A percentile compares a stretch with the other conserved stretches of the same genome.
Evolutionary conservation across 2,113 vertebrate genomes (phyloP).

Genomic region (Nycticryphes semicollaris): DNA sequence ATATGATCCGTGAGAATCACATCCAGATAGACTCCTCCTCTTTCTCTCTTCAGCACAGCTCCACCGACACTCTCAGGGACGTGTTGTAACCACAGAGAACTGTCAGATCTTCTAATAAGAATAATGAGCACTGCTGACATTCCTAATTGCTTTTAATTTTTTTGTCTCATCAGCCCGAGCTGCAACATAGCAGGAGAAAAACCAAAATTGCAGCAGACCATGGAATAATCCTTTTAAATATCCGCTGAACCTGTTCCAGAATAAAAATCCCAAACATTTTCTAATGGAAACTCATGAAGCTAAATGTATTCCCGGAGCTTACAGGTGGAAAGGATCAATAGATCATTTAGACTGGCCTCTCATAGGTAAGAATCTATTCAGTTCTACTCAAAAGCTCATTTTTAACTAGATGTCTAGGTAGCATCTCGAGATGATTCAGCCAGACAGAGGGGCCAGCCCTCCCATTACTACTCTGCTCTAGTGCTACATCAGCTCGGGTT

Average conservation of each 20-base stretch:
- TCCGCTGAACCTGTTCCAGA: background rate
- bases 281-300: background rate
- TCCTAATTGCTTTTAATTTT: background rate
- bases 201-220: background rate
- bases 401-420: background rate
- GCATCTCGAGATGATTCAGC: background rate
- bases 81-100: background rate
- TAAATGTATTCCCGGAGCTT: background rate
- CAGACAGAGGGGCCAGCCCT: background rate
- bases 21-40: background rate
- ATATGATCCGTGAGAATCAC: accelerated
- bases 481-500: background rate
- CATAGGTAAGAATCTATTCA: background rate
- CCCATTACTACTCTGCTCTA: background rate
- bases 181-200: background rate
- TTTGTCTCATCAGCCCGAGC: background rate
- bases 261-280: background rate
- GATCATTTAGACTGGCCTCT: background rate
- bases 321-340: background rate
- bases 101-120: background rate
- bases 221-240: background rate
- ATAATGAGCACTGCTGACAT: background rate
- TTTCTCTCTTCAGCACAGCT: background rate
- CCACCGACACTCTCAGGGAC: accelerated
- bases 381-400: background rate